phyloP scores from a whole-genome alignment of 2,113 vertebrate genomes.

The Tachysurus fulvidraco region DNA sequence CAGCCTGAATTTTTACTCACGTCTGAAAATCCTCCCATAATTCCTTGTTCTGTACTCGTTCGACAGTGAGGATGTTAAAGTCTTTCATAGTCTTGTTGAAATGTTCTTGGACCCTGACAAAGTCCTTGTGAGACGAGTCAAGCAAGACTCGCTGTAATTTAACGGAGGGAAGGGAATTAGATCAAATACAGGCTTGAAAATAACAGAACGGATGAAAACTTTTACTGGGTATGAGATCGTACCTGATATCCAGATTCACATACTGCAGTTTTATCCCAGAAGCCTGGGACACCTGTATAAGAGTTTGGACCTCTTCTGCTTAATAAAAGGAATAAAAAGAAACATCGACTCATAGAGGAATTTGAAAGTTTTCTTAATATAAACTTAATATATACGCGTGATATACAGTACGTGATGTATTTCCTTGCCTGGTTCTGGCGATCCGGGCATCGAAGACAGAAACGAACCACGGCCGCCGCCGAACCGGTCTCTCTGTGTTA shows the following conservation, averaged over 20 bases:
- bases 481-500: slow-evolving; percentile 23
- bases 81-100: slow-evolving; percentile 46
- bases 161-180: background rate
- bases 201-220: no score
- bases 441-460: slow-evolving; percentile 18
- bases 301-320: slow-evolving; percentile 21
- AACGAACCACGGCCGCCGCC: slow-evolving; percentile 43
- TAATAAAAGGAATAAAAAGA: background rate
- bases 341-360: background rate
- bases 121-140: slow-evolving; percentile 34
- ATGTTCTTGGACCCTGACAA: slow-evolving; percentile 38
- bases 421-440: slow-evolving; percentile 27
- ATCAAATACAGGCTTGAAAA: background rate
- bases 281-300: slow-evolving; percentile 42
- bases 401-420: background rate
- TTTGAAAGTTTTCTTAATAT: background rate
- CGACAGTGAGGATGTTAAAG: slow-evolving; percentile 39
- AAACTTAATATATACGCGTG: background rate
- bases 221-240: background rate
- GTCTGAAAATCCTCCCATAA: slow-evolving; percentile 52
- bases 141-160: slow-evolving; percentile 44
- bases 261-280: slow-evolving; percentile 47
- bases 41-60: slow-evolving; percentile 55
- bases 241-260: slow-evolving; percentile 51
- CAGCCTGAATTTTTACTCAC: slow-evolving; percentile 18